Conservation (phyloP, 2,797 vertebrate species). For the Cyprinella venusta region DNA sequence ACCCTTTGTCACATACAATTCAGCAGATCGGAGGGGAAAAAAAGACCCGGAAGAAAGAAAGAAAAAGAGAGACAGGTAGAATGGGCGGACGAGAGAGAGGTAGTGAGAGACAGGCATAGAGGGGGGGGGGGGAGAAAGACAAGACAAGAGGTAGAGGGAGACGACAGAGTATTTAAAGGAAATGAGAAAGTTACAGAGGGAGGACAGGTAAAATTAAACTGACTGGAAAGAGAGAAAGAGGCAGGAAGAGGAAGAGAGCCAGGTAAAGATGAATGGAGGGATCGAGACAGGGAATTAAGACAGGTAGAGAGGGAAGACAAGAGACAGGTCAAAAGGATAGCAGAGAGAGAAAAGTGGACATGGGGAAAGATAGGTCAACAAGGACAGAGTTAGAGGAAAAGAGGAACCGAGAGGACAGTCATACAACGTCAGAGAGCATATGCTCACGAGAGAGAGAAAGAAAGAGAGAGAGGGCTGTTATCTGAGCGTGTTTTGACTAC, state of each 20-base stretch:
- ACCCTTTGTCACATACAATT: constrained; percentile 54
- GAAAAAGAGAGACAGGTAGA: background rate
- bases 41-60: constrained; percentile 1
- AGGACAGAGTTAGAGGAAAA: constrained; percentile 11
- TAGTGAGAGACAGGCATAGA: background rate
- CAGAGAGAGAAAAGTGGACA: background rate
- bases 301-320: no score
- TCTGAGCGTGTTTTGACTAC: constrained; percentile 59
- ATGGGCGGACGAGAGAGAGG: background rate
- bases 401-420: constrained; percentile 1
- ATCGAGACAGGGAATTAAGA: no score
- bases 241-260: background rate
- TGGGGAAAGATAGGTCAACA: background rate
- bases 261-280: background rate
- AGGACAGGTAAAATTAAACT: background rate
- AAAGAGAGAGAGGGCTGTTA: constrained; percentile 43
- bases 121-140: background rate
- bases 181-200: background rate
- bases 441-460: constrained; percentile 25
- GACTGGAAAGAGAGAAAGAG: background rate
- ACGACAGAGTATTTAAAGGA: background rate
- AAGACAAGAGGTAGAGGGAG: background rate
- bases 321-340: background rate
- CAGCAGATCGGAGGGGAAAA: constrained; percentile 26
- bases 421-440: background rate